A percentile compares a stretch with the other conserved stretches of the same genome.
Evolutionary conservation across 2,888 invertebrate species (phyloP).

Genomic region (Dasypolia templi): DNA sequence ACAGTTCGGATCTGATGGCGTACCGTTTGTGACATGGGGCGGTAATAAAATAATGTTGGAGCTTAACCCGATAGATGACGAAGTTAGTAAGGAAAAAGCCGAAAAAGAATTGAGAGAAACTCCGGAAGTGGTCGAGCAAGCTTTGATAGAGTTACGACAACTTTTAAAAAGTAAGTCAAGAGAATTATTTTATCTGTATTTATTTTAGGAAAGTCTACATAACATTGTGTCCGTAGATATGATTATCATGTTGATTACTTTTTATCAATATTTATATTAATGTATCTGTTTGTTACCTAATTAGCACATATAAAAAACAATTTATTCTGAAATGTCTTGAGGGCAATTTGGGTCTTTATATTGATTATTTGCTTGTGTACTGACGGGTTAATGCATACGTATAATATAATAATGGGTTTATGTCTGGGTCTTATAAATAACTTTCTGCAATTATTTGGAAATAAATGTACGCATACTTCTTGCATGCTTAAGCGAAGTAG

Average conservation of each 20-base stretch:
- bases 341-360: neutral
- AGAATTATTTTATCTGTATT: neutral
- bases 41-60: slow-evolving; percentile 91
- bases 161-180: slow-evolving; percentile 90
- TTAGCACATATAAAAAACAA: neutral
- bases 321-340: neutral
- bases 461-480: neutral
- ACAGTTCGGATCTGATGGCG: slow-evolving; percentile 88
- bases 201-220: neutral
- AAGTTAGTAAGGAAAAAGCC: slow-evolving; percentile 91
- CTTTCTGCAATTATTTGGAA: neutral
- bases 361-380: neutral
- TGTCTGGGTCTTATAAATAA: neutral
- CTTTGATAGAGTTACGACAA: slow-evolving; percentile 89
- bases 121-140: slow-evolving; percentile 91
- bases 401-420: too few relatives aligned
- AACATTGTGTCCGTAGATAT: slow-evolving; percentile 8
- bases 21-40: slow-evolving; percentile 92
- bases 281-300: neutral
- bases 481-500: slow-evolving; percentile 2
- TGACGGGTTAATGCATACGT: neutral
- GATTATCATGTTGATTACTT: slow-evolving; percentile 25
- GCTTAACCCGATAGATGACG: slow-evolving; percentile 89
- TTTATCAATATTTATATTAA: slow-evolving; percentile 24
- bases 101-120: slow-evolving; percentile 93